Base-by-base conservation (phyloP, 2,113 vertebrate species). In the Chaetura pelagica region DNA sequence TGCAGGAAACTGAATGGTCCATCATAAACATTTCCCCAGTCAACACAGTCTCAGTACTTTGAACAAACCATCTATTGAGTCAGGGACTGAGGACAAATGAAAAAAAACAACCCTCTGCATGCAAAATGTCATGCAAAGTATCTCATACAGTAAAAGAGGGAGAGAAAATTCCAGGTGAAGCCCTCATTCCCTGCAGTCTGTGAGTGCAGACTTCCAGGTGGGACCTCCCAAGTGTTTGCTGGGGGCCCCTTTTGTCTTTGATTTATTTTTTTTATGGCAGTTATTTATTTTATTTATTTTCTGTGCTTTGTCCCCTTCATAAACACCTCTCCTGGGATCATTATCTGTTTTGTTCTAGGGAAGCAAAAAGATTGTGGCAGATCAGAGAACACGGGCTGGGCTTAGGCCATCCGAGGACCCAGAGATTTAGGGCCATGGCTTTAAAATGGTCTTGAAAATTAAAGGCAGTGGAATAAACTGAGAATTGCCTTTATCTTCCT, bases 61-160 rank as follows among this genome's bases (percentile, higher is more conserved):
- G 89, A 93, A 97, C 96, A 97, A 82, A 77, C 38, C 77, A 35
- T 6, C 90, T 58, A 94, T 95, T 97, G 91, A 97, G 63, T 9
- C 90, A 74, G 38, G 59, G 35, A 20, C 71, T 68, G 81, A 61
- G 40, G 78, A 58, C 20, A 29, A 6, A 48, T 63, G 77, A 62
- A 62, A 88, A 78, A 73, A 86, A 67, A 86, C 49, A 11, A 63
- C 9, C 5, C 48, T 46, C 67, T 46, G 64, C 79, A 12, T 44
- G 90, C 58, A 90, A 63, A 90, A 55, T 23, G 76, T 16, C 46
- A 22, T 9, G 4, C 42, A 12, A 48, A 90, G n/a, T 11, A 40
- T 61, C 57, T 87, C 19, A 20, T 3, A 10, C 0, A 15, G 19
- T 78, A 40, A 76, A 52, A 61, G 0, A 55, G 87, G 4, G 22